A percentile compares a stretch with the other conserved stretches of the same genome.
phyloP scores from a whole-genome alignment of 2,113 vertebrate species.

The Cnemophilus loriae region DNA sequence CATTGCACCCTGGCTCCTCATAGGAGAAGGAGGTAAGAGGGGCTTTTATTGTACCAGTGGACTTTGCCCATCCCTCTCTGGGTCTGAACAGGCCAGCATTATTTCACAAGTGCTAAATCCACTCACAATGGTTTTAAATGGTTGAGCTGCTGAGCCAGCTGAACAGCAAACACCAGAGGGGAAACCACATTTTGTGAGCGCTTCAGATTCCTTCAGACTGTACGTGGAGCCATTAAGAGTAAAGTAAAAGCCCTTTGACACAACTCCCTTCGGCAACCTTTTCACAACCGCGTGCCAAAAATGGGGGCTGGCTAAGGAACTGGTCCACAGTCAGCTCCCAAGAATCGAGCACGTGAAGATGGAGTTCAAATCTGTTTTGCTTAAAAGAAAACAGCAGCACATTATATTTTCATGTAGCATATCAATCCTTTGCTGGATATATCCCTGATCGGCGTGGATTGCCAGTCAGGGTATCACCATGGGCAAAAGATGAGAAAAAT shows the following conservation, averaged over 20 bases:
- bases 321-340: neutral
- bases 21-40: neutral
- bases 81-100: conserved; percentile 37
- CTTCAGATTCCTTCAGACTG: conserved; percentile 45
- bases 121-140: conserved; percentile 47
- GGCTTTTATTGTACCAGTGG: neutral
- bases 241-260: conserved; percentile 44
- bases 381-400: neutral
- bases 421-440: neutral
- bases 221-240: neutral
- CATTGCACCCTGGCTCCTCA: neutral
- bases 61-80: conserved; percentile 28
- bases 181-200: conserved; percentile 47
- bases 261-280: neutral
- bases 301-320: neutral
- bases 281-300: conserved; percentile 11
- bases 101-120: conserved; percentile 57
- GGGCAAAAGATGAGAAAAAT: neutral
- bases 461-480: neutral
- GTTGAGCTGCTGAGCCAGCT: conserved; percentile 59
- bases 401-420: neutral
- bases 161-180: conserved; percentile 63
- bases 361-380: neutral
- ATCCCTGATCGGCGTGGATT: neutral
- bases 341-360: neutral